phyloP scores from a whole-genome alignment of 2,888 invertebrate genomes.

The Drosophila koepferae region DNA sequence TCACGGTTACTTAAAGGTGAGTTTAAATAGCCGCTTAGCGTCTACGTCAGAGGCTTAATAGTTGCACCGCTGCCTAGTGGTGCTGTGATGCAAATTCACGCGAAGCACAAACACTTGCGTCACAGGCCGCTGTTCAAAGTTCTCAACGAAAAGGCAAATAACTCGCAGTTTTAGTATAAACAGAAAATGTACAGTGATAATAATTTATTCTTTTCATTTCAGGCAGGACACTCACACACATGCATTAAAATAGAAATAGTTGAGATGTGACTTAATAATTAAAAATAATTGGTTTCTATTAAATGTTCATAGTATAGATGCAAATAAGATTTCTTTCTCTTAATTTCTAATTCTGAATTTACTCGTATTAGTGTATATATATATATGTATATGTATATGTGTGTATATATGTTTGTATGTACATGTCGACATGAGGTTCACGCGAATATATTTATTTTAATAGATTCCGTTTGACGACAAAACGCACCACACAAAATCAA shows the following conservation, averaged over 20 bases:
- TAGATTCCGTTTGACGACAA: slow-evolving; percentile 11
- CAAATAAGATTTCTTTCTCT: not conserved
- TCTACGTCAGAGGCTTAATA: slow-evolving; percentile 36
- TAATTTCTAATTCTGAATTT: not conserved
- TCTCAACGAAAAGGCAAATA: not conserved
- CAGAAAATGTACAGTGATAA: not conserved
- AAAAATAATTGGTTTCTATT: not conserved
- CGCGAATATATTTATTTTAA: slow-evolving; percentile 26
- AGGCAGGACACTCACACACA: not conserved
- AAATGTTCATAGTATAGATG: not conserved
- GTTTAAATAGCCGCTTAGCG: slow-evolving; percentile 14
- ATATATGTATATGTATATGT: not conserved
- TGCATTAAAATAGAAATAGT: not conserved
- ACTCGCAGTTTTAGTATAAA: not conserved
- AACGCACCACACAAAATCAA: slow-evolving; percentile 4
- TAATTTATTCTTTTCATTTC: not conserved
- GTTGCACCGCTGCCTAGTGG: slow-evolving; percentile 30
- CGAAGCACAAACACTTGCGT: slow-evolving; percentile 42
- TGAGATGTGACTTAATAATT: not conserved
- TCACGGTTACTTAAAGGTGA: slow-evolving; percentile 79
- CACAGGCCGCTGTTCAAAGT: slow-evolving; percentile 14
- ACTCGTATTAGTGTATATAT: too few relatives aligned
- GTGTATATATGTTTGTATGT: not conserved
- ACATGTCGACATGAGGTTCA: slow-evolving; percentile 13
- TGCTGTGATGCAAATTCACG: slow-evolving; percentile 23